Conservation (phyloP, 2,113 vertebrate species). For the Cephalopholis sonnerati region DNA sequence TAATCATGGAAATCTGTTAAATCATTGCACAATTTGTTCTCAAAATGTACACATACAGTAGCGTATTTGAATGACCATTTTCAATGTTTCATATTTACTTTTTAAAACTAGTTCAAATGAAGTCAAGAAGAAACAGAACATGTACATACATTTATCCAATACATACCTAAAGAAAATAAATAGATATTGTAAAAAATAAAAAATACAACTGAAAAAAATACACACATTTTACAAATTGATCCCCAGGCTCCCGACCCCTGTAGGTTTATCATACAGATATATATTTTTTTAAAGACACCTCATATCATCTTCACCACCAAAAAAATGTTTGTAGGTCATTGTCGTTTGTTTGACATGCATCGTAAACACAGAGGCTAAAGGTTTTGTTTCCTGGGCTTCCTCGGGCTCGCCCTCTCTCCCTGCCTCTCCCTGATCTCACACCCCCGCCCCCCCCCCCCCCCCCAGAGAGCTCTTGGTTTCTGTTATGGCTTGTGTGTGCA, state of each 20-base stretch:
- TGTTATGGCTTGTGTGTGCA: conserved; percentile 84
- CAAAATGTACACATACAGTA: conserved; percentile 85
- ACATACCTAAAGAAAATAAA: conserved; percentile 88
- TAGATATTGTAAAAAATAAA: conserved; percentile 87
- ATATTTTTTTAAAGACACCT: conserved; percentile 76
- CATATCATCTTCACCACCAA: conserved; percentile 79
- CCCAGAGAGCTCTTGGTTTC: conserved; percentile 60
- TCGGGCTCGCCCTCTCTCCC: conserved; percentile 31
- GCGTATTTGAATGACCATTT: conserved; percentile 83
- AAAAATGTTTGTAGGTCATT: conserved; percentile 73
- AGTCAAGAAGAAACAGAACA: conserved; percentile 82
- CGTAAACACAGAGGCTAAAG: conserved; percentile 86
- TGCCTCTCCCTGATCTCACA: conserved; percentile 23
- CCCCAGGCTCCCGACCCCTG: conserved; percentile 71
- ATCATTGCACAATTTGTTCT: conserved; percentile 83
- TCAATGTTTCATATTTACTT: conserved; percentile 81
- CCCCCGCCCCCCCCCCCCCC: neutral
- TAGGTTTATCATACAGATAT: conserved; percentile 83
- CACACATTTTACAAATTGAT: conserved; percentile 88
- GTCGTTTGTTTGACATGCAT: conserved; percentile 87
- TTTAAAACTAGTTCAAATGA: conserved; percentile 84
- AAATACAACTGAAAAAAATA: conserved; percentile 88
- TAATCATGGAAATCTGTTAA: conserved; percentile 78
- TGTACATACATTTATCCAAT: conserved; percentile 87
- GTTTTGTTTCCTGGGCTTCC: conserved; percentile 70